These are phyloP conservation scores for Rhyzopertha dominica DNA, from an alignment of 1,140 invertebrate species.

Conservation along the genomic window DNA sequence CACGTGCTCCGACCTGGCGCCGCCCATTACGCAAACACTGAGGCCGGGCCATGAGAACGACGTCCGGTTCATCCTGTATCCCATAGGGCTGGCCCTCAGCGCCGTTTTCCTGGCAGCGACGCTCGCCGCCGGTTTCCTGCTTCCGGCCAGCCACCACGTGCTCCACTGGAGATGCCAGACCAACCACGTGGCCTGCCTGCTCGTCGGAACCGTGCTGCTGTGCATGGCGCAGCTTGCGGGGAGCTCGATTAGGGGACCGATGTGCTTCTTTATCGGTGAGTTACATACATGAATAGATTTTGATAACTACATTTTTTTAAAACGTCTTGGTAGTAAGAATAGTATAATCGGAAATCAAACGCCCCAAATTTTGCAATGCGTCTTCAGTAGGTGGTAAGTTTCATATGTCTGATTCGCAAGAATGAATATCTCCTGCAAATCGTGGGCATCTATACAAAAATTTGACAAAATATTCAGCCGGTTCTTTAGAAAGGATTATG, in stretches of 20 bases:
- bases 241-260: conserved; percentile 50
- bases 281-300: too few relatives aligned
- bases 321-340: too few relatives aligned
- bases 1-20: conserved; percentile 52
- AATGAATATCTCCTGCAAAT: too few relatives aligned
- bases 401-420: too few relatives aligned
- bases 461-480: too few relatives aligned
- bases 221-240: conserved; percentile 65
- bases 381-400: too few relatives aligned
- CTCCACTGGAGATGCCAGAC: conserved; percentile 81
- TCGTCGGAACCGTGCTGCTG: conserved; percentile 70
- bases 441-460: too few relatives aligned
- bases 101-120: conserved; percentile 73
- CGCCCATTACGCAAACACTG: conserved; percentile 39
- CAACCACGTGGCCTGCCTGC: conserved; percentile 72
- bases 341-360: too few relatives aligned
- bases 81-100: conserved; percentile 68
- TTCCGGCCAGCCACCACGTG: conserved; percentile 75
- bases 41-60: conserved; percentile 39
- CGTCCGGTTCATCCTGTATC: conserved; percentile 62
- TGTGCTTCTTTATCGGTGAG: conserved; percentile 64
- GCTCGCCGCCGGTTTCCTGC: conserved; percentile 64
- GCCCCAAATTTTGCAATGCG: too few relatives aligned
- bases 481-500: too few relatives aligned
- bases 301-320: too few relatives aligned